These are phyloP conservation scores for Aphaenogaster ashmeadi DNA, from an alignment of 1,140 invertebrate genomes.

Conservation along the genomic window DNA sequence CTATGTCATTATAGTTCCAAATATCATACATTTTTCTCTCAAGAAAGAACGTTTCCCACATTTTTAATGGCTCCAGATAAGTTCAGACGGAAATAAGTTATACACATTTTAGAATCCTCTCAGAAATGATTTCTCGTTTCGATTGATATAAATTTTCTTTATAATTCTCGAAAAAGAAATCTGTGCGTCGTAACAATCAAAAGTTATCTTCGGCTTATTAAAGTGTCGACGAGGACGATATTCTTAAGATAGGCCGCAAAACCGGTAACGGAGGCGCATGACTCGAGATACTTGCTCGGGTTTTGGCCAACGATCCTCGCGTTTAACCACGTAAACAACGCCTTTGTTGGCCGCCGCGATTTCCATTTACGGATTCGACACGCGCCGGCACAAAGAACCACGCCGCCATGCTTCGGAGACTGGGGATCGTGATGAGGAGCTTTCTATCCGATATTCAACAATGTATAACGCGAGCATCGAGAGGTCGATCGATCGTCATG, in stretches of 20 bases:
- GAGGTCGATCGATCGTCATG: conserved; percentile 62
- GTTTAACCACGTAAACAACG: conserved; percentile 85
- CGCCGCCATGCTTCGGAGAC: conserved; percentile 62
- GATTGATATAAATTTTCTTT: background rate
- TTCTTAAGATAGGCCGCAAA: conserved; percentile 6
- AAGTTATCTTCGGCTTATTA: conserved; percentile 14
- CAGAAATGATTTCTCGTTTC: background rate
- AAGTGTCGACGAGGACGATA: conserved; percentile 36
- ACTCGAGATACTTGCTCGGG: conserved; percentile 61
- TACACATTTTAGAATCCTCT: background rate
- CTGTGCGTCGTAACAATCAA: background rate
- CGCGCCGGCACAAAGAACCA: conserved; percentile 78
- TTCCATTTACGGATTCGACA: conserved; percentile 85
- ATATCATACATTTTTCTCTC: too few species aligned
- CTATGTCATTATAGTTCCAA: too few species aligned
- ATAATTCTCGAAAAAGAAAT: background rate
- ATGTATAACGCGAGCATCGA: conserved; percentile 63
- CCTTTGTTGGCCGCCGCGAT: conserved; percentile 83
- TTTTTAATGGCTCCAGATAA: background rate
- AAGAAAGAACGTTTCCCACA: background rate
- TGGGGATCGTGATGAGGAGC: conserved; percentile 39
- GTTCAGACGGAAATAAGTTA: background rate
- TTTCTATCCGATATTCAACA: conserved; percentile 62
- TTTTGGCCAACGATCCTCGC: conserved; percentile 72
- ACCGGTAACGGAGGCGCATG: conserved; percentile 43